Percentiles rank a stretch among this genome's conserved stretches.
Conservation (phyloP, 1,140 invertebrate species). For the Drosophila aff. region DNA sequence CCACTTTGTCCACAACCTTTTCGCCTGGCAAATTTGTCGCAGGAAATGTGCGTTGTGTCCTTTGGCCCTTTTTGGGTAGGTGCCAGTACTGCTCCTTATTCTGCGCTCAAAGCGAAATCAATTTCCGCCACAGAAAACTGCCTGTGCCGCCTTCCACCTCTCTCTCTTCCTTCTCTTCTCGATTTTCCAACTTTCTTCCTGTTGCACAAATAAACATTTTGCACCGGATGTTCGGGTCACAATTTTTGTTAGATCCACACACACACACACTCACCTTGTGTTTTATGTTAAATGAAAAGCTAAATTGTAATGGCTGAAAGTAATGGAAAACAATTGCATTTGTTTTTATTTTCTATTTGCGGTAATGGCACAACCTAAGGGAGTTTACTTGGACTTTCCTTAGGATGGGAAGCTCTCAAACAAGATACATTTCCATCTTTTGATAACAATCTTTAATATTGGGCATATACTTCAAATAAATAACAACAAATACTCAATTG, state of each 20-base stretch:
- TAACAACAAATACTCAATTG: background rate
- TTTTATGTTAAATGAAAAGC: conserved; percentile 23
- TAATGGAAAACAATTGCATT: conserved; percentile 23
- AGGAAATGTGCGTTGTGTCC: conserved; percentile 77
- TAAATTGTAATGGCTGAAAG: conserved; percentile 8
- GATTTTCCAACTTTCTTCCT: conserved; percentile 67
- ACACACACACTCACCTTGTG: conserved; percentile 7
- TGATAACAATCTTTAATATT: background rate
- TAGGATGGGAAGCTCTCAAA: too few species aligned
- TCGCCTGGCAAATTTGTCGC: conserved; percentile 77
- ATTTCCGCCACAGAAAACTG: conserved; percentile 72
- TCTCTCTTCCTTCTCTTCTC: conserved; percentile 4
- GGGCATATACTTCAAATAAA: background rate
- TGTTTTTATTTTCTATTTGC: background rate
- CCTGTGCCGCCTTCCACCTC: conserved; percentile 6
- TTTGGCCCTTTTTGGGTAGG: conserved; percentile 53
- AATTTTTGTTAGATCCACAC: conserved; percentile 45
- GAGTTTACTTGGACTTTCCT: background rate
- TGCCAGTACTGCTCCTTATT: conserved; percentile 53
- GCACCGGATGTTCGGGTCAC: conserved; percentile 77
- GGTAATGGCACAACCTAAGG: background rate
- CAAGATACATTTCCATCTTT: background rate
- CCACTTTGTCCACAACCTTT: conserved; percentile 44
- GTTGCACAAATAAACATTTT: conserved; percentile 82
- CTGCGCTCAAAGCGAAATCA: conserved; percentile 75